Evolutionary conservation across 2,888 invertebrate species (phyloP), one percentile per base, ranked within the genome.

Genomic region (Polietes domitor): DNA sequence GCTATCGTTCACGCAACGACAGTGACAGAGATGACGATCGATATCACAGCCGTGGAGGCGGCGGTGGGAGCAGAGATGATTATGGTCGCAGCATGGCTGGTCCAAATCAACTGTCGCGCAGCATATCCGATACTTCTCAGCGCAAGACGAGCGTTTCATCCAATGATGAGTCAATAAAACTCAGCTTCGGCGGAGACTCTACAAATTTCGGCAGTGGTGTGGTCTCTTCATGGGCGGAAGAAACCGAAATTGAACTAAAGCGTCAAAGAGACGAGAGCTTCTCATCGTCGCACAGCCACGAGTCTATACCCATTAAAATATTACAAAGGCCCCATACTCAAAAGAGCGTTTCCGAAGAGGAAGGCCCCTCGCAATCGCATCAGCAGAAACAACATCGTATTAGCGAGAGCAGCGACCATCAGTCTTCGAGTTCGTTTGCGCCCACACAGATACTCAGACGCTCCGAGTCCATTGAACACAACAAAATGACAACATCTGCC

Each of bases 181-280:
- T 86, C 71, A 87, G 85, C 79, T 87, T 85, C 77, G 85, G 82
- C 65, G 88, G 83, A 77, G 87, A 85, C 76, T 86, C 61, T 79
- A 86, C 71, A 86, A 86, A 85, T 61, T 86, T 81, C 21, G 77
- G 87, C 19, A 75, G 82, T 17, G 86, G 88, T 0, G 81, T 87
- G 10, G 88, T 89, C 0, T 90, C 89, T 0, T 93, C 93, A 4
- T 94, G 94, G 94, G 92, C 93, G 0, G 93, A 94, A 86, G 92
- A 92, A 87, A 91, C 92, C 3, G 92, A 92, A 83, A 89, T 91
- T 0, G 91, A 92, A 50, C 87, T 90, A 73, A 91, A 92, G 80
- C 87, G 91, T 0, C 89, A 90, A 70, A 89, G 91, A n/a, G 90
- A 91, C 32, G 91, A 92, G 75, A 92, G 91, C 73, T 91, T 91